A percentile compares a stretch with the other conserved stretches of the same genome.
phyloP scores from a whole-genome alignment of 2,113 vertebrate genomes.

The Gavia stellata region DNA sequence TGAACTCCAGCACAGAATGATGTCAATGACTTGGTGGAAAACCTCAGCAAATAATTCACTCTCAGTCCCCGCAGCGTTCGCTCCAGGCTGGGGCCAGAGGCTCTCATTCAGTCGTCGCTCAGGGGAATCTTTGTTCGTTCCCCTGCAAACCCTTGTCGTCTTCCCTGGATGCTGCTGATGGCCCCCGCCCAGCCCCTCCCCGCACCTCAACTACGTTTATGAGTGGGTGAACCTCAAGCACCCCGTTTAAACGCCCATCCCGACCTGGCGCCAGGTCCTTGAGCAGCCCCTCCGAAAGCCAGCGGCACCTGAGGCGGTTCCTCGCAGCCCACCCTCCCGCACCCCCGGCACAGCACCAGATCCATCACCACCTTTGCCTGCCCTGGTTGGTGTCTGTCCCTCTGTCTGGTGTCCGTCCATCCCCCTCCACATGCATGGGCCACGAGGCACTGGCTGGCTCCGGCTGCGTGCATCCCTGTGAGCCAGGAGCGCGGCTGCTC shows the following conservation, averaged over 20 bases:
- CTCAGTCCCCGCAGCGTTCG: not conserved
- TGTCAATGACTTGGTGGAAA: conserved; percentile 8
- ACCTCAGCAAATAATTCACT: conserved; percentile 3
- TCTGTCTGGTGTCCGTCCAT: rapidly evolving
- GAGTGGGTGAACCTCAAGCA: not conserved
- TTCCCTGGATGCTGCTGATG: not conserved
- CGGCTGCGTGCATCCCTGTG: rapidly evolving
- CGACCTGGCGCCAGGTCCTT: rapidly evolving
- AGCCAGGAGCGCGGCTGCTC: rapidly evolving
- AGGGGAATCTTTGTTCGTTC: not conserved
- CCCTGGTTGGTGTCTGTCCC: not conserved
- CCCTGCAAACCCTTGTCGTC: not conserved
- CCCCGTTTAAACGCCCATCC: not conserved
- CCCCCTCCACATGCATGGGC: not conserved
- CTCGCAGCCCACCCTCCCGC: not conserved
- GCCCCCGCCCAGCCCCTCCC: not conserved
- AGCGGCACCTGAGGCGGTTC: rapidly evolving
- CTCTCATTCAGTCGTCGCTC: not conserved
- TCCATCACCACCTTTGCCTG: not conserved
- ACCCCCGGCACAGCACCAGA: no score
- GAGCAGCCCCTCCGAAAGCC: not conserved
- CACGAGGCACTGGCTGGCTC: rapidly evolving
- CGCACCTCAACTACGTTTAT: rapidly evolving
- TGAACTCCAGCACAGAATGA: conserved; percentile 30
- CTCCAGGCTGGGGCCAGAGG: not conserved